Evolutionary conservation across 2,888 invertebrate genomes (phyloP).

Genomic region (Nudaria mundana): DNA sequence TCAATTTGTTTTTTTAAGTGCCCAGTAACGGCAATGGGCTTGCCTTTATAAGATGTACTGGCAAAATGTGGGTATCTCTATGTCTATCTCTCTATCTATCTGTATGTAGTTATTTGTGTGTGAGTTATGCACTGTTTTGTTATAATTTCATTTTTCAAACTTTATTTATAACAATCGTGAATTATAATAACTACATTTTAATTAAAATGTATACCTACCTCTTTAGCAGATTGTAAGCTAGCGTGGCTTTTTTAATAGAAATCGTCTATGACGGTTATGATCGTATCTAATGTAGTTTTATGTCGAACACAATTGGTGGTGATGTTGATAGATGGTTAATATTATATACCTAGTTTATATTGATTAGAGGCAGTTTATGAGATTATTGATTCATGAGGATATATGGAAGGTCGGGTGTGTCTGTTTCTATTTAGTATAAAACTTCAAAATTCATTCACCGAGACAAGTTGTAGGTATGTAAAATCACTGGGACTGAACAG

Average conservation of each 20-base stretch:
- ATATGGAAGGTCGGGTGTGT: background rate
- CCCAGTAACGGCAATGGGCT: no score
- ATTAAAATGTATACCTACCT: constrained; percentile 55
- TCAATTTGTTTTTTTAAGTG: no score
- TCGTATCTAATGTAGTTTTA: constrained; percentile 44
- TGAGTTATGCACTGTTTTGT: no score
- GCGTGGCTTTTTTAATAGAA: constrained; percentile 62
- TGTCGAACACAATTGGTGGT: constrained; percentile 22
- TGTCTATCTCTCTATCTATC: no score
- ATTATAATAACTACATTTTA: constrained; percentile 36
- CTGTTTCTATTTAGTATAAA: background rate
- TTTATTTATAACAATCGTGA: no score
- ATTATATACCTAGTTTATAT: constrained; percentile 9
- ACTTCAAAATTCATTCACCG: no score
- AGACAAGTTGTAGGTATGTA: no score
- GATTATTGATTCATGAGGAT: background rate
- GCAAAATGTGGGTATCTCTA: no score
- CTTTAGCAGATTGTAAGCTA: constrained; percentile 69
- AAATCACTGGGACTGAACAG: no score
- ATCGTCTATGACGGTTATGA: constrained; percentile 57
- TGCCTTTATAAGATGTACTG: no score
- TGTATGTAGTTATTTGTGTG: no score
- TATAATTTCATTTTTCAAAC: no score
- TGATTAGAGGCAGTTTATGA: constrained; percentile 1
- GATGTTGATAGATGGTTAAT: constrained; percentile 31